Evolutionary conservation across 2,797 vertebrate species (phyloP), one percentile per base, ranked within the genome.

Genomic region (Bradypodion pumilum): DNA sequence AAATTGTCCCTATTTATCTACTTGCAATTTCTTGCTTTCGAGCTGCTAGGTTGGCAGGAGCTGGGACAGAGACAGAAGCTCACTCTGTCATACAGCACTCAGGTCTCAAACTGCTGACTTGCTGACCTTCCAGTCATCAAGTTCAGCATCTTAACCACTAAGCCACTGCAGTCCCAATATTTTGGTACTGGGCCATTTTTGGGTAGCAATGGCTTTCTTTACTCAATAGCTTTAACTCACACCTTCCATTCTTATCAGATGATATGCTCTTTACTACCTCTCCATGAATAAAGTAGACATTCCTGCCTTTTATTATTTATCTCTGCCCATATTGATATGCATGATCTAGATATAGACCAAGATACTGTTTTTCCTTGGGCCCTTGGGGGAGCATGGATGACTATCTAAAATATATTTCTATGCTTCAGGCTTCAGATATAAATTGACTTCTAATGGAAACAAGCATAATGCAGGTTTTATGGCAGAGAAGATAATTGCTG

Each of bases 371-470:
- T 59, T 12, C 84, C 74, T 78, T 42, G 1, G n/a, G n/a, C 46
- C 15, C 52, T 56, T 56, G 21, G n/a, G n/a, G 0, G 19, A 15
- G 82, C 60, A 5, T 0, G 80, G 78, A 74, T 0, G 1, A 27
- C 7, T 83, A 65, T 40, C 46, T 83, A 32, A 82, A 74, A 0
- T 0, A 12, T 19, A 5, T 1, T 12, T 46, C 21, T 35, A 4
- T 2, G 56, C 81, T 84, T 25, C 27, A 46, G 74, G 25, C 37
- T 83, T 66, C 77, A 69, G 29, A 9, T n/a, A 68, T 49, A 87
- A 70, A 27, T 56, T 44, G 13, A 10, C 49, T 74, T 89, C 74
- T 74, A 0, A 23, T 76, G 49, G 74, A 62, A 77, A 83, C 74
- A 19, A 49, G 21, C 75, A 62, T 6, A 59, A 78, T 49, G 12